Conservation (phyloP, 2,888 invertebrate genomes). For the Corbicula japonica region DNA sequence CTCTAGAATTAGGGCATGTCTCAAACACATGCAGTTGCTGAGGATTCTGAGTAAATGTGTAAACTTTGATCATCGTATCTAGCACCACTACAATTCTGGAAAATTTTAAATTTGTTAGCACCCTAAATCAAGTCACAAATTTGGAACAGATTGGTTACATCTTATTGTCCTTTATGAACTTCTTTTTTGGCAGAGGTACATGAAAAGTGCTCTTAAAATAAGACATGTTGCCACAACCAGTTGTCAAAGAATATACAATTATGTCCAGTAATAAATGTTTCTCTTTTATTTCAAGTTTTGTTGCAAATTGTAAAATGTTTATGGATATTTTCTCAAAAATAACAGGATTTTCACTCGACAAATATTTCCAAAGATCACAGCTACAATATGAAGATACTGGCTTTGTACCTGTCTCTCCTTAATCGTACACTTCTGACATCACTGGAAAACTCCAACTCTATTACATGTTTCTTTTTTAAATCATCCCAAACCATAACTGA, state of each 20-base stretch:
- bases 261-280: too few relatives aligned
- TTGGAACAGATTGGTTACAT: too few relatives aligned
- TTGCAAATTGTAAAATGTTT: not conserved
- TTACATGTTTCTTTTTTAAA: constrained; percentile 96
- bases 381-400: constrained; percentile 29
- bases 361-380: not conserved
- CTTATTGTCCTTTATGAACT: too few relatives aligned
- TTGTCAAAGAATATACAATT: too few relatives aligned
- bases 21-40: constrained; percentile 98
- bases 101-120: too few relatives aligned
- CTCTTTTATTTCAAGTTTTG: not conserved
- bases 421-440: constrained; percentile 97
- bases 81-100: constrained; percentile 96
- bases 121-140: too few relatives aligned
- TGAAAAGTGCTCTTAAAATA: too few relatives aligned
- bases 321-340: not conserved
- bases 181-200: too few relatives aligned
- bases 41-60: constrained; percentile 98
- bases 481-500: constrained; percentile 99
- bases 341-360: too few relatives aligned
- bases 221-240: too few relatives aligned
- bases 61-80: constrained; percentile 98
- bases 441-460: constrained; percentile 97
- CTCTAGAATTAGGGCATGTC: constrained; percentile 96
- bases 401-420: constrained; percentile 93